These are phyloP conservation scores for Empidonax traillii DNA, from an alignment of 2,113 vertebrate species.

Conservation along the genomic window DNA sequence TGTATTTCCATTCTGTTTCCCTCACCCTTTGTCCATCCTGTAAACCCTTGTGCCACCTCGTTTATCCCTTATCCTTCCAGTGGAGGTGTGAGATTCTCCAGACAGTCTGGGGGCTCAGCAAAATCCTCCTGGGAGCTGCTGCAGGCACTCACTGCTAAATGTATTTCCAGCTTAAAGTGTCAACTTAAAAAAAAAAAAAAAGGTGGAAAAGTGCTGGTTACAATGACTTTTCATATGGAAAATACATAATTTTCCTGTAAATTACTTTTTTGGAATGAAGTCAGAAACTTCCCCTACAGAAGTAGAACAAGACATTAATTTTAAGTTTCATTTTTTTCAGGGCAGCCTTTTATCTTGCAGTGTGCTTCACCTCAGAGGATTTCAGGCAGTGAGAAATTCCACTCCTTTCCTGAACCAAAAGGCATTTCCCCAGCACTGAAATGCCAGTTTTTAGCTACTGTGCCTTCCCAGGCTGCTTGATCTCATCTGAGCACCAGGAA, in stretches of 20 bases:
- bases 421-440: background rate
- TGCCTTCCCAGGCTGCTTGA: background rate
- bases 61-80: background rate
- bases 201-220: background rate
- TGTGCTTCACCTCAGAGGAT: background rate
- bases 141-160: background rate
- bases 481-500: background rate
- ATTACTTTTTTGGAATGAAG: background rate
- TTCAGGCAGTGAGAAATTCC: background rate
- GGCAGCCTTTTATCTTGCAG: background rate
- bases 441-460: background rate
- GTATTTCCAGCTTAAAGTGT: background rate
- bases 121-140: background rate
- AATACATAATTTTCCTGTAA: background rate
- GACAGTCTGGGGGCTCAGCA: no score
- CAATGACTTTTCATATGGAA: background rate
- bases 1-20: background rate
- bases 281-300: background rate
- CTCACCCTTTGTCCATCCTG: background rate
- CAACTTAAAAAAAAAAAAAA: background rate
- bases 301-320: background rate
- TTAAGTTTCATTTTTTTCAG: background rate
- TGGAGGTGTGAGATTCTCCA: background rate
- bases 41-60: accelerated
- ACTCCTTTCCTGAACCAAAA: background rate